These are phyloP conservation scores for Cyprinodon variegatus DNA, from an alignment of 2,113 vertebrate species.

Conservation along the genomic window DNA sequence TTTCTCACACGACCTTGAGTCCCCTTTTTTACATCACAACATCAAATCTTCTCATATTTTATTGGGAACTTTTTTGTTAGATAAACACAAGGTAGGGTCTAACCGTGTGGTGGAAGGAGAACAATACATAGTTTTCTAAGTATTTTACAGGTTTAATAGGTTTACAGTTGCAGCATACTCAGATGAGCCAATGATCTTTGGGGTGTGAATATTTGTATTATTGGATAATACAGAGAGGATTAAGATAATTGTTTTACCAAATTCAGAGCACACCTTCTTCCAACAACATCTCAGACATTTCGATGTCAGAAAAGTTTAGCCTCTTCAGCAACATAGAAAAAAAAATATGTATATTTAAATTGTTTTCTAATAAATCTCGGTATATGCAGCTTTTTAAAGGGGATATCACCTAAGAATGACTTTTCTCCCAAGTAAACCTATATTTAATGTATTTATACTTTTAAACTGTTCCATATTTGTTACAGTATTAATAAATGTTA, in stretches of 20 bases:
- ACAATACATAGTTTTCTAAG: too few species aligned
- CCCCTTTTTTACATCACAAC: too few species aligned
- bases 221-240: constrained; percentile 88
- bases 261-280: constrained; percentile 93
- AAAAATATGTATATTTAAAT: not conserved
- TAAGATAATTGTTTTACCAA: constrained; percentile 92
- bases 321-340: constrained; percentile 2
- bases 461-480: not conserved
- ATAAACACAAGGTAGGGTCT: too few species aligned
- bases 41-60: too few species aligned
- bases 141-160: too few species aligned
- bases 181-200: too few species aligned
- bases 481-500: not conserved
- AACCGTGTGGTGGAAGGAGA: too few species aligned
- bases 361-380: constrained; percentile 76
- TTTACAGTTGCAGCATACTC: too few species aligned
- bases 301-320: constrained; percentile 79
- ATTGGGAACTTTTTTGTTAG: too few species aligned
- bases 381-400: constrained; percentile 82
- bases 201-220: too few species aligned
- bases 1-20: too few species aligned
- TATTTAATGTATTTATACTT: not conserved
- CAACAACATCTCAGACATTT: constrained; percentile 91
- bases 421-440: constrained; percentile 88
- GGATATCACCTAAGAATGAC: constrained; percentile 92